phyloP scores from a whole-genome alignment of 2,888 invertebrate species.

The Meganola albula region DNA sequence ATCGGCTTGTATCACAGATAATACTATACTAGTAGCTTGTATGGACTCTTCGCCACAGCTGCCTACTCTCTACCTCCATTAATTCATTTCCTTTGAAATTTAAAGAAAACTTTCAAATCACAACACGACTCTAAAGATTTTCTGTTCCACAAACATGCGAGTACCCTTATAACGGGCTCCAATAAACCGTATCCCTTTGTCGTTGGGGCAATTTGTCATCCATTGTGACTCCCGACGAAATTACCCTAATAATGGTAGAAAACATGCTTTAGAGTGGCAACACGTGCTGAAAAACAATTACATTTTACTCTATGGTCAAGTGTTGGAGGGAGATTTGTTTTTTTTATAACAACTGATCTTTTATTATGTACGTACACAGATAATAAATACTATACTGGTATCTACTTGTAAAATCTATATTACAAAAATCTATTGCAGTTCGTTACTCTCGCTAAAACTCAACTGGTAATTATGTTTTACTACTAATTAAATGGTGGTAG shows the following conservation, averaged over 20 bases:
- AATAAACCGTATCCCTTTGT: conserved; percentile 74
- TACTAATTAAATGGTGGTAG: no score
- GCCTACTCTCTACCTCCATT: no score
- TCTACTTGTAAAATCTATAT: no score
- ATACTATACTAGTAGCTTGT: no score
- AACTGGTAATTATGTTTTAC: no score
- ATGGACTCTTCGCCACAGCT: no score
- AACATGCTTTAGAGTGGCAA: conserved; percentile 58
- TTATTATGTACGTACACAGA: not conserved
- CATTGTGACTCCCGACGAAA: conserved; percentile 42
- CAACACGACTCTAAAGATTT: conserved; percentile 25
- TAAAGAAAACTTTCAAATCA: not conserved
- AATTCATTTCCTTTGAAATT: not conserved
- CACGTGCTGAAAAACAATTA: conserved; percentile 69
- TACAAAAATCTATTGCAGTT: no score
- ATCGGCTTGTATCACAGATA: no score
- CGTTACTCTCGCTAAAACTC: no score
- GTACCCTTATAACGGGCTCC: conserved; percentile 70
- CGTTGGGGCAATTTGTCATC: conserved; percentile 70
- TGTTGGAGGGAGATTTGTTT: conserved; percentile 15
- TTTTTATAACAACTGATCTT: not conserved
- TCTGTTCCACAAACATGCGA: conserved; percentile 45
- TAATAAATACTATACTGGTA: no score
- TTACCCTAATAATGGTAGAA: conserved; percentile 33
- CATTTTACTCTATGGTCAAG: conserved; percentile 50